Evolutionary conservation across 2,888 invertebrate genomes (phyloP), one percentile per base, ranked within the genome.

Genomic region (Drosophila setosimentum): DNA sequence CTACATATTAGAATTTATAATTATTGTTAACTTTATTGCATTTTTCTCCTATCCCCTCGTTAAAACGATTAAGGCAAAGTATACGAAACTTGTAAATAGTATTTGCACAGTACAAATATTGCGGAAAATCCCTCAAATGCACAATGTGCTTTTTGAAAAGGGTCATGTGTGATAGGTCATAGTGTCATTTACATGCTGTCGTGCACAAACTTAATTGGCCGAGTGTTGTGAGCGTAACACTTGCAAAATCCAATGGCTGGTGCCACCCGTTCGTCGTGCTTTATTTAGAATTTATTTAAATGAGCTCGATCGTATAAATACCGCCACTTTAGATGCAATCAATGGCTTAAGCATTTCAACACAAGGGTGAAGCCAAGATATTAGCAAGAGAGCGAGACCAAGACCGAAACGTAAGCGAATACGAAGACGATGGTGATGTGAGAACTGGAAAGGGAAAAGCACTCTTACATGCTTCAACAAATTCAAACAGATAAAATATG

Each of bases 401-500:
- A 61, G 32, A 59, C 35, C 37, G 32, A n/a, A n/a, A 54, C 35
- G 35, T 18, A 35, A 35, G 7, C 68, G 40, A 33, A 37, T 40
- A 49, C 51, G 8, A 33, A 35, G 24, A 50, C 48, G 54, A 16
- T 16, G 21, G 18, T 27, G n/a, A 13, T 55, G 35, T 35, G 27
- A 27, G n/a, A 24, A 24, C 16, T 55, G 54, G 40, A 37, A 61
- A 24, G 63, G 57, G 45, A 29, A 69, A 57, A 40, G 55, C 74
- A 73, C 91, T 86, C 79, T 68, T 76, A 86, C 90, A 86, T 90
- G 89, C 87, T 84, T 89, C 91, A 91, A 80, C 89, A 87, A 91
- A 88, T 90, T 88, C 91, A 90, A 86, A 86, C 90, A 91, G 90
- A 91, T 87, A 91, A 88, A 87, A 87, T 91, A 87, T 90, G 90